Evolutionary conservation across 2,888 invertebrate genomes (phyloP).

Genomic region (Tetheella fluctuosa): DNA sequence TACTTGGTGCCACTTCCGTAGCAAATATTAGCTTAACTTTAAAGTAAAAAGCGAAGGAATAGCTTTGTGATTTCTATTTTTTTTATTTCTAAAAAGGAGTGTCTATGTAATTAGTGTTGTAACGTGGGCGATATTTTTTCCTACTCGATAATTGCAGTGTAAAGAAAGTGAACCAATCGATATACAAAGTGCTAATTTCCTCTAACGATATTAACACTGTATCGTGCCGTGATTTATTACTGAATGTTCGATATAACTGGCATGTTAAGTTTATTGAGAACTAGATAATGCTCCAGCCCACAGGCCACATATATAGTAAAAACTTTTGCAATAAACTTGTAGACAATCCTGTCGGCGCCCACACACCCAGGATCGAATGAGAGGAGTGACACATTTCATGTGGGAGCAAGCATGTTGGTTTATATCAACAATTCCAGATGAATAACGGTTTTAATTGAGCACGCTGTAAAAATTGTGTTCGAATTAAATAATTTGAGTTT

Average conservation of each 20-base stretch:
- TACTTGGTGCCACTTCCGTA: neutral
- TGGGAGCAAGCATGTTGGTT: slow-evolving; percentile 35
- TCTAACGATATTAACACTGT: neutral
- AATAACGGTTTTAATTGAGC: slow-evolving; percentile 34
- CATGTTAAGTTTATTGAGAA: slow-evolving; percentile 10
- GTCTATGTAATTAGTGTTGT: neutral
- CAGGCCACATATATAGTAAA: slow-evolving; percentile 28
- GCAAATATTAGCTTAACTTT: neutral
- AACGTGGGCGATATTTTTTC: neutral
- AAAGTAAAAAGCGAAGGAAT: neutral
- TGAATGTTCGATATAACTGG: neutral
- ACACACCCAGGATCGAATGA: slow-evolving; percentile 23
- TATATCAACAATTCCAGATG: slow-evolving; percentile 11
- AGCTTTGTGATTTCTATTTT: neutral
- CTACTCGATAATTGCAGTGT: neutral
- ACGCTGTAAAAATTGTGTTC: slow-evolving; percentile 39
- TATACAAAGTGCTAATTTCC: neutral
- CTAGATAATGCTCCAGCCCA: slow-evolving; percentile 28
- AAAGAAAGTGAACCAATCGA: neutral
- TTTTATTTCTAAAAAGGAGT: neutral
- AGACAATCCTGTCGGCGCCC: slow-evolving; percentile 36
- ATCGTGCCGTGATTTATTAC: neutral
- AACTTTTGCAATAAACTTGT: slow-evolving; percentile 43
- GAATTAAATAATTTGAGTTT: slow-evolving; percentile 47
- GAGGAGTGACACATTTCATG: slow-evolving; percentile 34